Evolutionary conservation across 2,797 vertebrate genomes (phyloP).

Genomic region (Silurus lanzhouensis): DNA sequence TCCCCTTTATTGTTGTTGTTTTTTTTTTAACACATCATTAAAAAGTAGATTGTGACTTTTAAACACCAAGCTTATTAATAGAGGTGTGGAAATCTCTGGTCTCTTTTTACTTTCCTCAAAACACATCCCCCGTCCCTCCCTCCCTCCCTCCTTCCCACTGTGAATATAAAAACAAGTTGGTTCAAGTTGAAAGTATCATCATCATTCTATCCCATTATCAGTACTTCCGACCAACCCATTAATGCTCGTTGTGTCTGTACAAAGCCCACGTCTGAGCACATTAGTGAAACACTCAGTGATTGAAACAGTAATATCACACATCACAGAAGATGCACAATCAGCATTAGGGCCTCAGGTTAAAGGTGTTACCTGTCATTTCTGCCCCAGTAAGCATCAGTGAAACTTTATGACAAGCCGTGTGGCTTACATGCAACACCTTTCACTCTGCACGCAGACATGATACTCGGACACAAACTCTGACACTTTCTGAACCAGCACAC

Average conservation of each 20-base stretch:
- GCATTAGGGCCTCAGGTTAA: slow-evolving; percentile 42
- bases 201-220: slow-evolving; percentile 40
- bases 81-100: slow-evolving; percentile 29
- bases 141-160: neutral
- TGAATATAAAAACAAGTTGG: slow-evolving; percentile 60
- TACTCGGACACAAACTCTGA: neutral
- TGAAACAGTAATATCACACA: slow-evolving; percentile 78
- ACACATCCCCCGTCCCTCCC: slow-evolving; percentile 31
- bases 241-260: slow-evolving; percentile 49
- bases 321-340: slow-evolving; percentile 66
- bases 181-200: slow-evolving; percentile 60
- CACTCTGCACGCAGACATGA: neutral
- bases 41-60: slow-evolving; percentile 30
- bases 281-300: slow-evolving; percentile 63
- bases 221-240: slow-evolving; percentile 62
- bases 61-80: slow-evolving; percentile 22
- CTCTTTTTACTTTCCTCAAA: slow-evolving; percentile 30
- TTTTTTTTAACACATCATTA: slow-evolving; percentile 19
- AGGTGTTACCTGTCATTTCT: slow-evolving; percentile 43
- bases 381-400: slow-evolving; percentile 49
- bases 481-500: neutral
- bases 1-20: neutral
- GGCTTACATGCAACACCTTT: slow-evolving; percentile 44
- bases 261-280: slow-evolving; percentile 62
- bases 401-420: slow-evolving; percentile 53